Conservation (phyloP, 1,140 invertebrate species). For the Centruroides vittatus region DNA sequence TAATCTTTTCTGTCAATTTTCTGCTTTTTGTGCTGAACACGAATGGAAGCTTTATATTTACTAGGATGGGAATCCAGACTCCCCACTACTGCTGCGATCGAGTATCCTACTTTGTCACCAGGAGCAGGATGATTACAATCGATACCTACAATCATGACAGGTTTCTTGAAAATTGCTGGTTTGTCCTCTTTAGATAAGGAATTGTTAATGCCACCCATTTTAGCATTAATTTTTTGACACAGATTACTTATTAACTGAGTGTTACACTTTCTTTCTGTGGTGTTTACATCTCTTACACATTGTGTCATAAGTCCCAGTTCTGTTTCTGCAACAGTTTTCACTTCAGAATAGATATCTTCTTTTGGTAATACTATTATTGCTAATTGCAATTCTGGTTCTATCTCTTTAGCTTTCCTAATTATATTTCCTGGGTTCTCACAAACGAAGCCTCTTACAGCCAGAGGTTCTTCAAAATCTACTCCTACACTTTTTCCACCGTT, state of each 20-base stretch:
- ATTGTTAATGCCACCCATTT: conserved; percentile 62
- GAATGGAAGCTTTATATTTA: conserved; percentile 9
- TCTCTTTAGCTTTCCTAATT: neutral
- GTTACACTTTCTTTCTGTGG: conserved; percentile 24
- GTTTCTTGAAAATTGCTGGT: conserved; percentile 26
- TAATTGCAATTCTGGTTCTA: too few relatives aligned
- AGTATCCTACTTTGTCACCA: conserved; percentile 52
- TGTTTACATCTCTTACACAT: conserved; percentile 51
- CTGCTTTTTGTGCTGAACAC: conserved; percentile 9
- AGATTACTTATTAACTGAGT: conserved; percentile 49
- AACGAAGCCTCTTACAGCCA: neutral
- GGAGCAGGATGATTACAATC: conserved; percentile 69
- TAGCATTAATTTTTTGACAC: conserved; percentile 68
- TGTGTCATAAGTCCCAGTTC: conserved; percentile 35
- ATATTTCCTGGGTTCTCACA: neutral
- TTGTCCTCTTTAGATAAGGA: conserved; percentile 1
- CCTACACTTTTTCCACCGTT: neutral
- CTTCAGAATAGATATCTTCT: too few relatives aligned
- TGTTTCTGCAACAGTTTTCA: too few relatives aligned
- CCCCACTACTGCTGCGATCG: conserved; percentile 53
- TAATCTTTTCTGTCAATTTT: conserved; percentile 11
- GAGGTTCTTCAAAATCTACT: neutral
- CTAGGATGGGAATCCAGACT: conserved; percentile 10
- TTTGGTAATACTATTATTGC: too few relatives aligned
- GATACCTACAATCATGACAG: conserved; percentile 60